These are phyloP conservation scores for Acronicta aceris DNA, from an alignment of 2,888 invertebrate genomes.

Conservation along the genomic window DNA sequence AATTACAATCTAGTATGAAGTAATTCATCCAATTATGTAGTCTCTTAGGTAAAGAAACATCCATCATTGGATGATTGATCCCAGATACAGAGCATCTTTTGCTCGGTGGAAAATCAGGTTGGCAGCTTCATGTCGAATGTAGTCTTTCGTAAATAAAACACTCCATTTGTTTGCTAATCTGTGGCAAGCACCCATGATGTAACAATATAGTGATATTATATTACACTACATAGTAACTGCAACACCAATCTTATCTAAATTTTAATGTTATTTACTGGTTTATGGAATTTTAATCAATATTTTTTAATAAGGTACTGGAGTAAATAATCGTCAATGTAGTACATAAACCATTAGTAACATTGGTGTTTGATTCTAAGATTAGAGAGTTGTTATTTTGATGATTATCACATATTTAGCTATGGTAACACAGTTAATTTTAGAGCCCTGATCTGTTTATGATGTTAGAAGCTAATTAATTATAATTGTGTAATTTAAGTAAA, in stretches of 20 bases:
- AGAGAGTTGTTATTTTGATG: conserved; percentile 40
- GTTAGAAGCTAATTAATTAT: conserved; percentile 2
- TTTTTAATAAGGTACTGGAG: conserved; percentile 37
- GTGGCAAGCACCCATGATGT: conserved; percentile 55
- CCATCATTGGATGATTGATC: neutral
- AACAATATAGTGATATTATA: conserved; percentile 58
- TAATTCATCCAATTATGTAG: neutral
- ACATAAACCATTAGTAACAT: conserved; percentile 57
- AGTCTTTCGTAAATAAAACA: conserved; percentile 1
- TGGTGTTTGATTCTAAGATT: conserved; percentile 44
- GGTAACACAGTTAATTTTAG: conserved; percentile 27
- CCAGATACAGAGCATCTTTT: neutral
- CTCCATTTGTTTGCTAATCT: conserved; percentile 43
- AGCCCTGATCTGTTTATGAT: conserved; percentile 21
- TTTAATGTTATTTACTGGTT: conserved; percentile 57
- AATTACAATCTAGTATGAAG: neutral
- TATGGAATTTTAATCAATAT: conserved; percentile 47
- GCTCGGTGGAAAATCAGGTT: neutral
- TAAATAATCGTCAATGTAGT: conserved; percentile 16
- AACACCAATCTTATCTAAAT: conserved; percentile 62
- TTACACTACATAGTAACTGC: conserved; percentile 60
- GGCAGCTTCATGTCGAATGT: no score
- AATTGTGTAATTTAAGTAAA: conserved; percentile 37
- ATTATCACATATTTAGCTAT: conserved; percentile 33
- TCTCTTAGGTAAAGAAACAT: neutral